A percentile compares a stretch with the other conserved stretches of the same genome.
Evolutionary conservation across 2,113 vertebrate genomes (phyloP).

Genomic region (Fukomys damarensis): DNA sequence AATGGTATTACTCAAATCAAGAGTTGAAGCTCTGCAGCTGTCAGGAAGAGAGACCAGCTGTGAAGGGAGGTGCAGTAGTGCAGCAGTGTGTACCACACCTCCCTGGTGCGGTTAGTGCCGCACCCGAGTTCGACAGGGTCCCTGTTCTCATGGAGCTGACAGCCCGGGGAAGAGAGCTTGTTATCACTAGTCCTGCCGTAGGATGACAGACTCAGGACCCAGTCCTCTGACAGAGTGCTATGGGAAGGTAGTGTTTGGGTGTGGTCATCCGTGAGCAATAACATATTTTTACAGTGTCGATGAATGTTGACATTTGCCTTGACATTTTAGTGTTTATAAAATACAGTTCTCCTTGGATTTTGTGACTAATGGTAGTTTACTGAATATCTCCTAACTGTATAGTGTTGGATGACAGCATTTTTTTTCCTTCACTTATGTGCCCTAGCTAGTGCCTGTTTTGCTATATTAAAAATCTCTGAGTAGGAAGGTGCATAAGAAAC

Average conservation of each 20-base stretch:
- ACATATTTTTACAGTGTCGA: background rate
- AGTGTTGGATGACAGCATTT: background rate
- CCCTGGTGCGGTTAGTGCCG: background rate
- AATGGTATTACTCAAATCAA: background rate
- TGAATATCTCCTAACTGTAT: background rate
- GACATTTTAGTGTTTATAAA: constrained; percentile 5
- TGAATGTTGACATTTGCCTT: background rate
- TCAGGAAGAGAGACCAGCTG: background rate
- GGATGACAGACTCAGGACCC: background rate
- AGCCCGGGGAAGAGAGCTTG: background rate
- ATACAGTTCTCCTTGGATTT: background rate
- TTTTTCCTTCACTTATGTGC: constrained; percentile 20
- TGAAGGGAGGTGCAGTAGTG: background rate
- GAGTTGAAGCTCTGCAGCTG: background rate
- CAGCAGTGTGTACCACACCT: background rate
- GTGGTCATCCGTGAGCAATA: background rate
- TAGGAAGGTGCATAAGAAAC: background rate
- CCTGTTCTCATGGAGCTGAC: background rate
- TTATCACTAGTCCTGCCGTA: background rate
- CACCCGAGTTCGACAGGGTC: background rate
- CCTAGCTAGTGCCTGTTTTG: background rate
- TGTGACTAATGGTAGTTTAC: background rate
- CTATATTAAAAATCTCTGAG: background rate
- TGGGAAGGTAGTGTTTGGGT: background rate
- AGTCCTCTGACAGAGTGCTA: background rate